phyloP scores from a whole-genome alignment of 2,797 vertebrate species.

The Falco cherrug region DNA sequence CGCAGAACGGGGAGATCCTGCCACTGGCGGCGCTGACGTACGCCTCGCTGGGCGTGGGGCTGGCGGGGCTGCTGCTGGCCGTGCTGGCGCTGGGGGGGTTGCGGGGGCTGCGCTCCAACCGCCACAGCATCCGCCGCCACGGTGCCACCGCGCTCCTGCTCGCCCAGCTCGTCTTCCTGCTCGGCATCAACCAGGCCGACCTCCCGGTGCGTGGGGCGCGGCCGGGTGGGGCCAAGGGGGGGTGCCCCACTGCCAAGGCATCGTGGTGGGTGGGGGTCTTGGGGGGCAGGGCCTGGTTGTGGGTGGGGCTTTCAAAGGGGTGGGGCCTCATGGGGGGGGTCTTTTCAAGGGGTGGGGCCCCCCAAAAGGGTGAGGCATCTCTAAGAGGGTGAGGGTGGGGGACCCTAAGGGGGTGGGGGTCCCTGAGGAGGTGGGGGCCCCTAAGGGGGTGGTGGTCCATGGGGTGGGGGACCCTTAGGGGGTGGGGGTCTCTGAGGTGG shows the following conservation, averaged over 20 bases:
- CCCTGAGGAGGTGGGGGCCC: no score
- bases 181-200: constrained; percentile 95
- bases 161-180: constrained; percentile 90
- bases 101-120: constrained; percentile 85
- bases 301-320: neutral
- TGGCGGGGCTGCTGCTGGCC: constrained; percentile 88
- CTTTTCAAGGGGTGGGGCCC: neutral
- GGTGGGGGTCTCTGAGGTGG: no score
- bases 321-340: neutral
- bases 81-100: constrained; percentile 85
- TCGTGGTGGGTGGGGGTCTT: no score
- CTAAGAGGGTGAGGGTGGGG: no score
- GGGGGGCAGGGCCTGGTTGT: no score
- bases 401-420: neutral
- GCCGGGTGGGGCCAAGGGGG: no score
- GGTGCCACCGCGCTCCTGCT: constrained; percentile 85
- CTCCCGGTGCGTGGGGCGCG: constrained; percentile 77
- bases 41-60: constrained; percentile 85
- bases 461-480: no score
- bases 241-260: no score
- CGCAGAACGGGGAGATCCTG: constrained; percentile 92
- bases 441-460: no score
- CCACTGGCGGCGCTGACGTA: constrained; percentile 90
- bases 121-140: constrained; percentile 89
- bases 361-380: no score